Evolutionary conservation across 2,113 vertebrate genomes (phyloP), one percentile per base, ranked within the genome.

Genomic region (Cricetomys ansorgei): DNA sequence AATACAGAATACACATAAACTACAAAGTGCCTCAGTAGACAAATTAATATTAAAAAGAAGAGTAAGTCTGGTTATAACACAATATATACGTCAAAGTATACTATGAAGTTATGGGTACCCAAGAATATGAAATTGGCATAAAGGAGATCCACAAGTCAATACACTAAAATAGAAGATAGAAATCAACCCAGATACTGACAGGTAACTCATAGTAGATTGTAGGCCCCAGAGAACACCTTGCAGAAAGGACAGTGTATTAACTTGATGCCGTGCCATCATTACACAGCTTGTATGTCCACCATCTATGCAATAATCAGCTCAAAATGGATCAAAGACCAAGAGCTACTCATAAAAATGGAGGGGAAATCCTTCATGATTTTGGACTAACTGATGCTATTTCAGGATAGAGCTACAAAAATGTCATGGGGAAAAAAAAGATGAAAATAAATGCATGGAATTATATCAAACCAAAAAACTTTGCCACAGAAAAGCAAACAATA

Each of bases 311-410:
- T 21, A 75, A 45, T 34, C 4, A 57, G 17, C 25, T 83, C 8
- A 57, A 73, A 72, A 40, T 55, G 5, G 11, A 34, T 3, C 10
- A 34, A 72, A 40, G 6, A 55, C 7, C 15, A 45, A 88, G 21
- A 70, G 34, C 3, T 83, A 64, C 4, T 84, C 27, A 45, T 43
- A 64, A 64, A 84, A 17, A 45, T 64, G 11, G 15, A 19, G 10
- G 11, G 0, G 59, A 34, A 59, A 89, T 21, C 0, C 1, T 43
- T 43, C 3, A 2, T 34, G 7, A 7, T 29, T 5, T 45, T 59
- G 25, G 25, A 43, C 25, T 57, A 10, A 48, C 8, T 40, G 23
- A n/a, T 59, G 0, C 1, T 27, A 43, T 75, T 15, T 21, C 11
- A 43, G n/a, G 6, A 34, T 34, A 40, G 11, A 12, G 10, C 1